phyloP scores from a whole-genome alignment of 2,888 invertebrate genomes.

The Pachymerium ferrugineum region DNA sequence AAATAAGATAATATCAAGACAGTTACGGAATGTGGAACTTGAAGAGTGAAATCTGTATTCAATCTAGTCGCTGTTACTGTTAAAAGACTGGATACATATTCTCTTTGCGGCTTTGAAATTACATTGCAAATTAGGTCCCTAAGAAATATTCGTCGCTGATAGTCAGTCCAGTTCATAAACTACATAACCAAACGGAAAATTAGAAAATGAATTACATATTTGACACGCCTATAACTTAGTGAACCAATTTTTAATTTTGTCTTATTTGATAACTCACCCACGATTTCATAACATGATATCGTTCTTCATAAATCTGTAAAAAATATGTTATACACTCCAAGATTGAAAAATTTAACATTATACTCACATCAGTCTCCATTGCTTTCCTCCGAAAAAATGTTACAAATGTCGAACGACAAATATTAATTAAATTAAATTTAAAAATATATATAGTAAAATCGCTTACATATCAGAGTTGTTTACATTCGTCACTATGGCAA shows the following conservation, averaged over 20 bases:
- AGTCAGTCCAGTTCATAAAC: not conserved
- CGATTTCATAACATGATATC: not conserved
- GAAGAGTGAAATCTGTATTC: slow-evolving; percentile 11
- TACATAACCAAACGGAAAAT: not conserved
- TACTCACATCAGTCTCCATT: not conserved
- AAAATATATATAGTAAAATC: no score
- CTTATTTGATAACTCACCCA: not conserved
- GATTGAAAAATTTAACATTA: not conserved
- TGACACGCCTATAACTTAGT: not conserved
- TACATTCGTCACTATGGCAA: not conserved
- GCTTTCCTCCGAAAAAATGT: not conserved
- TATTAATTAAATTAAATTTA: no score
- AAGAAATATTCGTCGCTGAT: not conserved
- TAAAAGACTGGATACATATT: not conserved
- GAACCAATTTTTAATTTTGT: not conserved
- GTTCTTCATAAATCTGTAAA: not conserved
- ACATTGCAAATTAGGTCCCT: not conserved
- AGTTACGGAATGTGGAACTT: slow-evolving; percentile 7
- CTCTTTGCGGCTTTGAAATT: not conserved
- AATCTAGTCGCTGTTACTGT: no score
- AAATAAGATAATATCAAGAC: slow-evolving; percentile 7
- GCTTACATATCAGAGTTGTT: not conserved
- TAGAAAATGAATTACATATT: not conserved
- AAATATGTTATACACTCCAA: not conserved
- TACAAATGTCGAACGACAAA: no score